Conservation (phyloP, 2,113 vertebrate genomes). For the Bos indicus region DNA sequence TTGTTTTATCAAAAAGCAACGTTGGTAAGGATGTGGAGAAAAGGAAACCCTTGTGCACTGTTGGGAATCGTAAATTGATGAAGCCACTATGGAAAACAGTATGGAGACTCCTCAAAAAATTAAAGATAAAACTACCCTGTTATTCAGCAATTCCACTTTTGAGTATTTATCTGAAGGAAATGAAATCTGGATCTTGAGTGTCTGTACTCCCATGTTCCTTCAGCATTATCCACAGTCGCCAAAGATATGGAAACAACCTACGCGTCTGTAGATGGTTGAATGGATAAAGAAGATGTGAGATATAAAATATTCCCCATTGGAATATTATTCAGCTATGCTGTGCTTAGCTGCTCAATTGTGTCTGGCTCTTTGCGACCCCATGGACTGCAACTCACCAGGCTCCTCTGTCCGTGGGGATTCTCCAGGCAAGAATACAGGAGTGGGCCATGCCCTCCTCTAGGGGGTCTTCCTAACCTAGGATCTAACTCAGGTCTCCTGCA, state of each 20-base stretch:
- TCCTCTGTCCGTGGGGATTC: not conserved
- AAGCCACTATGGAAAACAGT: not conserved
- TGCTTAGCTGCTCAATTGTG: not conserved
- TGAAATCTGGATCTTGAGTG: not conserved
- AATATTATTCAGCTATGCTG: not conserved
- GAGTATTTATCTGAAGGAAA: not conserved
- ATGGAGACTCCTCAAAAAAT: not conserved
- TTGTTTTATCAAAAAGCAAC: not conserved
- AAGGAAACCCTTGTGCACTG: not conserved
- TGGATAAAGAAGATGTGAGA: not conserved
- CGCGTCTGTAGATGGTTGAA: not conserved
- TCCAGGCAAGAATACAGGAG: not conserved
- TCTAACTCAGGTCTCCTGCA: not conserved
- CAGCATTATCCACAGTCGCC: not conserved
- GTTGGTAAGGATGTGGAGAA: not conserved
- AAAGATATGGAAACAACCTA: not conserved
- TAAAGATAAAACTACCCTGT: not conserved
- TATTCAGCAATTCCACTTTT: not conserved
- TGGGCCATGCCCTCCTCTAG: not conserved
- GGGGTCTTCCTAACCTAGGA: not conserved
- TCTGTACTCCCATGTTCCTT: not conserved
- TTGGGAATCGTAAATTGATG: not conserved
- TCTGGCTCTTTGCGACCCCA: rapidly evolving
- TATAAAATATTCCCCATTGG: not conserved
- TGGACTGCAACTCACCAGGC: not conserved